phyloP scores from a whole-genome alignment of 2,797 vertebrate genomes.

The Oophaga sylvatica region DNA sequence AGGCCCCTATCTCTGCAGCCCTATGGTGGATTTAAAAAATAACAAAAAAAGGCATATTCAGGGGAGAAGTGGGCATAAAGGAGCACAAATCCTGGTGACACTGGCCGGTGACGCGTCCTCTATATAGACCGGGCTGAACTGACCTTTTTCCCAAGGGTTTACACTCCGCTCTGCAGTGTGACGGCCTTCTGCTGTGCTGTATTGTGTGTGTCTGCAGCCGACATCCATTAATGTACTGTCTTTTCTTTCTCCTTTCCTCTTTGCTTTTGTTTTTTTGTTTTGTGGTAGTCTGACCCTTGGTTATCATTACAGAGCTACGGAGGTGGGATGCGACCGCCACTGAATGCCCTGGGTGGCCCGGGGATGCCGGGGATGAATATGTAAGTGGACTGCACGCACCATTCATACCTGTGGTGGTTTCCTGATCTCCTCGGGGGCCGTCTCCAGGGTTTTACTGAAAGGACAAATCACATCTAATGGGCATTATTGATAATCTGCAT shows the following conservation, averaged over 20 bases:
- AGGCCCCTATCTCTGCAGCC: no score
- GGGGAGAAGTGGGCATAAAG: no score
- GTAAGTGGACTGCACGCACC: conserved; percentile 75
- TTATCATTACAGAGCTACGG: conserved; percentile 90
- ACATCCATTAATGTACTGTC: conserved; percentile 81
- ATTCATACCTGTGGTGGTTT: no score
- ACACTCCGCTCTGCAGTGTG: not conserved
- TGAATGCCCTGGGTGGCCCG: conserved; percentile 94
- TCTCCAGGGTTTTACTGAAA: no score
- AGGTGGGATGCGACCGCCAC: conserved; percentile 96
- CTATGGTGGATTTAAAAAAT: no score
- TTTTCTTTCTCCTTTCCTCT: conserved; percentile 76
- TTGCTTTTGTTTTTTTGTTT: conserved; percentile 85
- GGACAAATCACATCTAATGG: no score
- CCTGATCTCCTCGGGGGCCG: no score
- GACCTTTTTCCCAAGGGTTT: not conserved
- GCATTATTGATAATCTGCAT: no score
- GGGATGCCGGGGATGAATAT: conserved; percentile 98
- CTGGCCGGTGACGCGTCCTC: no score
- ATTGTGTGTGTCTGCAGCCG: conserved; percentile 65
- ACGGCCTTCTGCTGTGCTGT: not conserved
- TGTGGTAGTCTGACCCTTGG: conserved; percentile 85
- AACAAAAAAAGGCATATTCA: no score
- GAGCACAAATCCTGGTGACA: no score
- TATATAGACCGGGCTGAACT: not conserved